Evolutionary conservation across 2,797 vertebrate species (phyloP).

Genomic region (Benthosema pterotum): DNA sequence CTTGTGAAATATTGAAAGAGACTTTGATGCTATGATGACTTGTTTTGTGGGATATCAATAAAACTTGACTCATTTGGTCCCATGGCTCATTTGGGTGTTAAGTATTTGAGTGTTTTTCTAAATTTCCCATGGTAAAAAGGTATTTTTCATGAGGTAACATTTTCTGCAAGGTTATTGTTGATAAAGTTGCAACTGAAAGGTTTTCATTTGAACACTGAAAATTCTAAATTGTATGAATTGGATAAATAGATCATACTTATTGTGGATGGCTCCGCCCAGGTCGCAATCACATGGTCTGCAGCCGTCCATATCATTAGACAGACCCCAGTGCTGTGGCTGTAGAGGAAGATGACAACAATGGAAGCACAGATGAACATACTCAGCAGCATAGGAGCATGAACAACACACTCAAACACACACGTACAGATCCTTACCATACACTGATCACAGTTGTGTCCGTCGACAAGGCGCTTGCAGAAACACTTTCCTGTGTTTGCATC

Average conservation of each 20-base stretch:
- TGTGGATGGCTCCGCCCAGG: constrained; percentile 87
- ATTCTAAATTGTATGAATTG: background rate
- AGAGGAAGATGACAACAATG: background rate
- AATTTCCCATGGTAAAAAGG: no score
- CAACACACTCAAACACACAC: background rate
- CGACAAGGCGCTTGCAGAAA: constrained; percentile 93
- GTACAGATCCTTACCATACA: constrained; percentile 84
- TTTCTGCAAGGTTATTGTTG: no score
- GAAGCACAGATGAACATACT: background rate
- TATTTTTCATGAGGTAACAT: no score
- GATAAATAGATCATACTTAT: constrained; percentile 80
- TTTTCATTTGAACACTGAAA: no score
- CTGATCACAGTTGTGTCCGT: constrained; percentile 86
- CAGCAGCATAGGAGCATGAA: background rate
- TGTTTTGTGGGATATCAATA: no score
- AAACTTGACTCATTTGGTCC: no score
- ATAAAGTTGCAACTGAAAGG: no score
- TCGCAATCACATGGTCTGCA: constrained; percentile 95
- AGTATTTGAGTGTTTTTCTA: no score
- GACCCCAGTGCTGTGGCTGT: constrained; percentile 94
- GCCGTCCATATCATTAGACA: constrained; percentile 93
- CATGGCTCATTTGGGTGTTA: no score
- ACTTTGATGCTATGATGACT: no score
- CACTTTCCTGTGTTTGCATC: constrained; percentile 87
- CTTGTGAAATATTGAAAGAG: no score